These are phyloP conservation scores for Contarinia nasturtii DNA, from an alignment of 1,140 invertebrate genomes.

Conservation along the genomic window DNA sequence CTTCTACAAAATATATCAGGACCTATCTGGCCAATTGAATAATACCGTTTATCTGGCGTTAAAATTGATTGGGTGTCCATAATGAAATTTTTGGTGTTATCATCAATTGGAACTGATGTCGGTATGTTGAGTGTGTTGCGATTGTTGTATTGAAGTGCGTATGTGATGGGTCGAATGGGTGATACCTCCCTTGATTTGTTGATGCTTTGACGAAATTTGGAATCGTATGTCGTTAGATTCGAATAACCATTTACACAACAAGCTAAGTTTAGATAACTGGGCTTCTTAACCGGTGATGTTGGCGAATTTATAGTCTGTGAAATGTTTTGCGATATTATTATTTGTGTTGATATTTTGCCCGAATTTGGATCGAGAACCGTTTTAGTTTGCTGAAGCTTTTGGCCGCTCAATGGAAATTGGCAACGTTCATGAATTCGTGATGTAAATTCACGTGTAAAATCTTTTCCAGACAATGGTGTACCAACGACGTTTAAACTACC, in stretches of 20 bases:
- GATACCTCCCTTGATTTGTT: constrained; percentile 44
- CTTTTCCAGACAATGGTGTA: constrained; percentile 34
- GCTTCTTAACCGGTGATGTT: constrained; percentile 24
- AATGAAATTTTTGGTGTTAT: not conserved
- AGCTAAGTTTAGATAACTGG: constrained; percentile 70
- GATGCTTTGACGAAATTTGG: constrained; percentile 48
- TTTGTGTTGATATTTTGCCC: constrained; percentile 3
- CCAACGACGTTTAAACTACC: constrained; percentile 32
- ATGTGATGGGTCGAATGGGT: constrained; percentile 35
- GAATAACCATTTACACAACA: constrained; percentile 81
- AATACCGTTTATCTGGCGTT: not conserved
- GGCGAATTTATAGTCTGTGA: not conserved
- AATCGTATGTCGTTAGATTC: constrained; percentile 64
- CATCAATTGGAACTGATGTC: constrained; percentile 2
- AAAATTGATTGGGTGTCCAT: not conserved
- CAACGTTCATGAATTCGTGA: constrained; percentile 30
- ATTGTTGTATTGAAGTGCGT: constrained; percentile 28
- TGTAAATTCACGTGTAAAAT: constrained; percentile 33
- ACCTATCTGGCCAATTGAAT: too few species aligned
- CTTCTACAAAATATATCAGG: too few species aligned
- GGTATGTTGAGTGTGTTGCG: constrained; percentile 3
- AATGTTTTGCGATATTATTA: not conserved
- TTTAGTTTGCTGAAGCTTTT: constrained; percentile 6
- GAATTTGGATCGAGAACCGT: constrained; percentile 5
- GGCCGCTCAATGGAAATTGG: constrained; percentile 6